phyloP scores from a whole-genome alignment of 2,888 invertebrate species.

The Micropterix aruncella region DNA sequence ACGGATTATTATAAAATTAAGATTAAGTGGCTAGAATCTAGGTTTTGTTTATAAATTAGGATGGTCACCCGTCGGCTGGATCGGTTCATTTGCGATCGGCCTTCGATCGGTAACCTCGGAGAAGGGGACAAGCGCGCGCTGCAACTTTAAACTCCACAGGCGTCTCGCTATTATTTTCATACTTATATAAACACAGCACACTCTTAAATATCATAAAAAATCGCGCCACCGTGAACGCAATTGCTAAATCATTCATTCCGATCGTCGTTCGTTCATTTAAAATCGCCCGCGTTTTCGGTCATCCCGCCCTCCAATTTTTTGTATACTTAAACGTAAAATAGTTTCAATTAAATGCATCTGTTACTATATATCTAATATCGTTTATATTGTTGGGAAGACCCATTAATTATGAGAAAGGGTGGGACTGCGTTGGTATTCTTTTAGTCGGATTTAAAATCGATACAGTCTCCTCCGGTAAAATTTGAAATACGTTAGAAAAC shows the following conservation, averaged over 20 bases:
- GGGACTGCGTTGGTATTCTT: too few relatives aligned
- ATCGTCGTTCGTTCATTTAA: background rate
- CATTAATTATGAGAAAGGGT: too few relatives aligned
- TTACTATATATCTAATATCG: too few relatives aligned
- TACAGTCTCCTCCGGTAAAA: too few relatives aligned
- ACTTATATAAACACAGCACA: constrained; percentile 1
- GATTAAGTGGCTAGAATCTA: background rate
- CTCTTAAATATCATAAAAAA: constrained; percentile 3
- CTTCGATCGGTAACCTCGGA: constrained; percentile 28
- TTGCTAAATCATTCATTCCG: constrained; percentile 1
- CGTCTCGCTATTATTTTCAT: constrained; percentile 12
- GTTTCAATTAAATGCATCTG: background rate
- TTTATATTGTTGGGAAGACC: too few relatives aligned
- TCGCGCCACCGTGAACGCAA: too few relatives aligned
- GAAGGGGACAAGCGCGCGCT: constrained; percentile 39
- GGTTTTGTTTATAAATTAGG: background rate
- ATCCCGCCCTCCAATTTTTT: constrained; percentile 9
- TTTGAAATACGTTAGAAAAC: too few relatives aligned
- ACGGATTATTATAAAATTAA: too few relatives aligned
- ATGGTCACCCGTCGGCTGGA: background rate
- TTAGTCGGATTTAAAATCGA: too few relatives aligned
- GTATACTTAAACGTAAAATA: constrained; percentile 6
- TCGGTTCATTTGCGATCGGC: constrained; percentile 11
- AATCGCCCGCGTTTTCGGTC: constrained; percentile 6
- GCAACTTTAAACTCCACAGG: constrained; percentile 19